Evolutionary conservation across 1,140 invertebrate genomes (phyloP), one percentile per base, ranked within the genome.

Genomic region (Andrena cerasifolii): DNA sequence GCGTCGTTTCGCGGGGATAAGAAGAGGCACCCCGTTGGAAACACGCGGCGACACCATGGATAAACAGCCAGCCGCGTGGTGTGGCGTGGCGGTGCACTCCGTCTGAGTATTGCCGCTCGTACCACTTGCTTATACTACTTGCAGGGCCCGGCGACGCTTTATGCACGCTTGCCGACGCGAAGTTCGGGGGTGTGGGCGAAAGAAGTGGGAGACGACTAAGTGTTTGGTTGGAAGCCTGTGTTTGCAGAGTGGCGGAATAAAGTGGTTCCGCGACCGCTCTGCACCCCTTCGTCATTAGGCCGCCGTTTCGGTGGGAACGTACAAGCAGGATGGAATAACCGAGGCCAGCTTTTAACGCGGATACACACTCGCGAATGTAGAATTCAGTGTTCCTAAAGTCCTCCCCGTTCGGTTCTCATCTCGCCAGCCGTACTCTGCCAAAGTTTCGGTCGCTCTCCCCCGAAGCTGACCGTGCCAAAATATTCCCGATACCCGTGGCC

Each of bases 1-100:
- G 72, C 54, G 53, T 82, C 72, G 81, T 83, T 66, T 78, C 77
- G 53, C n/a, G 51, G 31, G n/a, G 62, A 36, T 72, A 28, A 31
- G 70, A 78, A 43, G 33, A 54, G 62, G 63, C 79, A 51, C 49
- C 78, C 61, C 61, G 49, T 24, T 59, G 73, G 74, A 82, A 82
- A 78, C 74, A 72, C 65, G 47, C 61, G 54, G 71, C 54, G 47
- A n/a, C 62, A 45, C n/a, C 8, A 73, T 80, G 81, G 68, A 83
- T 78, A 83, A 83, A 82, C 81, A 73, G 72, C 53, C 36, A 58
- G 54, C 61, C 67, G 49, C 76, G n/a, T n/a, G 63, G 66, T 56
- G 74, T 62, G 58, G 67, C 33, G 70, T 53, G 54, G 65, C 74
- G 71, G 18, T 1, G 14, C 68, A 33, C 59, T 36, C 33, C 26